phyloP scores from a whole-genome alignment of 2,888 invertebrate genomes.

The Andrena dorsata region DNA sequence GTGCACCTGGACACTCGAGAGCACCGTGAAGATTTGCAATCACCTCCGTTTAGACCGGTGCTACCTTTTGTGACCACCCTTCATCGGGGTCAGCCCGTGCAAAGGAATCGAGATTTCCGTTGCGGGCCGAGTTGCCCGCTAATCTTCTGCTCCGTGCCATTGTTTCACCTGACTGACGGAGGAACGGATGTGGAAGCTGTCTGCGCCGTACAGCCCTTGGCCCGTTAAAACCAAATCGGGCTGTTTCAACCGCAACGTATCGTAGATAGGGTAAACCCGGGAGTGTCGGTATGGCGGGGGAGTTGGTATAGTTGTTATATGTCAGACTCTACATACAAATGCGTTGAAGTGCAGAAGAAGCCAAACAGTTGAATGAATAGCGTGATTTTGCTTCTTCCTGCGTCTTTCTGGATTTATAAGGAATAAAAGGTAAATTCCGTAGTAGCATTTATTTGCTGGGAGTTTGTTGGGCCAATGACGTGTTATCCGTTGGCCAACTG shows the following conservation, averaged over 20 bases:
- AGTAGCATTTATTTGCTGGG: no score
- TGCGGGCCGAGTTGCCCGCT: constrained; percentile 57
- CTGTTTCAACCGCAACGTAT: background rate
- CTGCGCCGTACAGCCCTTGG: constrained; percentile 13
- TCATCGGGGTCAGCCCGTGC: constrained; percentile 54
- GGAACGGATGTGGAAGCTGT: constrained; percentile 51
- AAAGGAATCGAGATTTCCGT: constrained; percentile 77
- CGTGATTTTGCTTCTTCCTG: no score
- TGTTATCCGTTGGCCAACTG: no score
- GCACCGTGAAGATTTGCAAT: constrained; percentile 79
- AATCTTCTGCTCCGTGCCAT: constrained; percentile 60
- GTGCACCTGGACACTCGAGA: constrained; percentile 82
- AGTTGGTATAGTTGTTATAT: background rate
- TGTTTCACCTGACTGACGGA: constrained; percentile 62
- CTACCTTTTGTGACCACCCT: constrained; percentile 71
- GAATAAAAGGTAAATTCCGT: no score
- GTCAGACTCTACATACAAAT: background rate
- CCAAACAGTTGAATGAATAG: no score
- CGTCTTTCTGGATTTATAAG: no score
- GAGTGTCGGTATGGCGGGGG: no score
- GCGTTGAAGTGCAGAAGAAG: no score
- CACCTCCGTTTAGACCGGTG: constrained; percentile 72
- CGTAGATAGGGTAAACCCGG: background rate
- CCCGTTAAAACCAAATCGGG: background rate
- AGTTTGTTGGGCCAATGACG: no score